Percentiles rank a stretch among this genome's conserved stretches.
These are phyloP conservation scores for Thinocorus orbignyianus DNA, from an alignment of 2,113 vertebrate species.

Conservation along the genomic window DNA sequence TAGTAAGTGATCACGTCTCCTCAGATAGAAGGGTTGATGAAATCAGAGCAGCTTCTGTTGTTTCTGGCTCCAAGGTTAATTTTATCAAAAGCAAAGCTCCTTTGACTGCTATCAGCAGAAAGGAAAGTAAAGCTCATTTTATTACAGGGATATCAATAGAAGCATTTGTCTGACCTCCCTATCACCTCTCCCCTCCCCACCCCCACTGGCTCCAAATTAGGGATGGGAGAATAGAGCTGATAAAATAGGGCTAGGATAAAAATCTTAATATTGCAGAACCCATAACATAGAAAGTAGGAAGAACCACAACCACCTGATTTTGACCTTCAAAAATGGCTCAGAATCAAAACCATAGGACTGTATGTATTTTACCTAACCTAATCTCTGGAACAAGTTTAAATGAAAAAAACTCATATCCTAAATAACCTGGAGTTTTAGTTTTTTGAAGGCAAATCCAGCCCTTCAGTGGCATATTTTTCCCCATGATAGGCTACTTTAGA, in stretches of 20 bases:
- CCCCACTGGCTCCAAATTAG: constrained; percentile 49
- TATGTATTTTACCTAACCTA: neutral
- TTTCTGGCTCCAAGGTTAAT: constrained; percentile 65
- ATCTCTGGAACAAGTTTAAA: neutral
- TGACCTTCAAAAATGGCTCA: constrained; percentile 43
- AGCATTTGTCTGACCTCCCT: constrained; percentile 57
- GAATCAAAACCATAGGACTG: neutral
- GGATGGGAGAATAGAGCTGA: neutral
- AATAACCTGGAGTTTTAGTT: neutral
- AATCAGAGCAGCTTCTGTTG: constrained; percentile 59
- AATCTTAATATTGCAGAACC: constrained; percentile 51
- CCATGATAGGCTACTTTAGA: neutral
- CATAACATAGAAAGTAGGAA: neutral
- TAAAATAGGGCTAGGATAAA: constrained; percentile 46
- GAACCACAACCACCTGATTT: neutral
- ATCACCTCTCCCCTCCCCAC: neutral
- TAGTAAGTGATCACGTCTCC: constrained; percentile 49
- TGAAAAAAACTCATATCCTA: neutral
- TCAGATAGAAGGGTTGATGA: constrained; percentile 47
- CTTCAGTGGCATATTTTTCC: neutral
- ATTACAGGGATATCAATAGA: constrained; percentile 56
- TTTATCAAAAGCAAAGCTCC: constrained; percentile 64
- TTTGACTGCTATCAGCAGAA: constrained; percentile 58
- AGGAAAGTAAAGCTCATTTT: constrained; percentile 62
- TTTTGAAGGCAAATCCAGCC: neutral